Evolutionary conservation across 2,113 vertebrate species (phyloP).

Genomic region (Hucho hucho): DNA sequence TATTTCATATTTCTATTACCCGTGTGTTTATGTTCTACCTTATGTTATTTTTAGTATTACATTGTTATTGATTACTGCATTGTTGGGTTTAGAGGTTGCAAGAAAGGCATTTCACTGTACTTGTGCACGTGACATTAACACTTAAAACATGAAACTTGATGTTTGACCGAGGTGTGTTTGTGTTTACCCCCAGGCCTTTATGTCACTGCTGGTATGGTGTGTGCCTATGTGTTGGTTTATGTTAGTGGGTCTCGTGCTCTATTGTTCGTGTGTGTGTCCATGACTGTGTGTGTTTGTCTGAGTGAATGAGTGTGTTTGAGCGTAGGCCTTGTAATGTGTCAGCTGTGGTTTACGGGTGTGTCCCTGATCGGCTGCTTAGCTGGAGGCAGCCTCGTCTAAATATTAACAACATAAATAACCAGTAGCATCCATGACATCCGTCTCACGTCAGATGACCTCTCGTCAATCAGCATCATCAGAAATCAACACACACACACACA

Average conservation of each 20-base stretch:
- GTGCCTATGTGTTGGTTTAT: not conserved
- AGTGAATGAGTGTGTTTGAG: not conserved
- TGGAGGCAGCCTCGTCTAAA: conserved; percentile 8
- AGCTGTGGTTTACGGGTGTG: not conserved
- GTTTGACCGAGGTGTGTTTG: no score
- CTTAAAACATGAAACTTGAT: no score
- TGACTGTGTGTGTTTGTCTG: not conserved
- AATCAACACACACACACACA: not conserved
- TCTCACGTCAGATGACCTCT: not conserved
- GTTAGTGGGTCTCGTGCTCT: not conserved
- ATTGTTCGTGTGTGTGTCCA: not conserved
- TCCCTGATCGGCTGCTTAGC: not conserved
- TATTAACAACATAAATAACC: conserved; percentile 11
- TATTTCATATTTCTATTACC: no score
- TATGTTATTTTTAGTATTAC: no score
- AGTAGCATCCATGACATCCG: conserved; percentile 3
- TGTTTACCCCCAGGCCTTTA: no score
- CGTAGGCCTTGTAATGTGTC: conserved; percentile 3
- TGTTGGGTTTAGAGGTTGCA: no score
- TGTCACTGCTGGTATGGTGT: not conserved
- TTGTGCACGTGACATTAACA: no score
- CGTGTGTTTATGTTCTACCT: no score
- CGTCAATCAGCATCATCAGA: not conserved
- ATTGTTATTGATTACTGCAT: no score
- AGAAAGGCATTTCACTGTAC: no score